These are phyloP conservation scores for Ctenosaura bakeri DNA, from an alignment of 2,797 vertebrate species.

Conservation along the genomic window DNA sequence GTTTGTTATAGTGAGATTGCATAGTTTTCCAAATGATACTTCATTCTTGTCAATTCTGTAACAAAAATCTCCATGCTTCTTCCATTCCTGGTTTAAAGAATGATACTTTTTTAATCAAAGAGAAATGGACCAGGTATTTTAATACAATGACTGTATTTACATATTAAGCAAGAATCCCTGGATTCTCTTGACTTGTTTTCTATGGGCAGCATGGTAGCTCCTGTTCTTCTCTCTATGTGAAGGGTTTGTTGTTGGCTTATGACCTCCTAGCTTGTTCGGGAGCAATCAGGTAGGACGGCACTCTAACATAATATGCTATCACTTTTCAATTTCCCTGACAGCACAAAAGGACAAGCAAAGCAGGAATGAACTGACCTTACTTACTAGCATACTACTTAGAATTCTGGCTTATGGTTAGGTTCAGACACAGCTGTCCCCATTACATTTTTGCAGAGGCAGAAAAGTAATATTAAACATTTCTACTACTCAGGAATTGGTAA, in stretches of 20 bases:
- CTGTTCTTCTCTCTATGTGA: too few species aligned
- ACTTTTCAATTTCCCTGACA: background rate
- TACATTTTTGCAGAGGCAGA: background rate
- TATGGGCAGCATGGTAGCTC: background rate
- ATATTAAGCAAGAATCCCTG: background rate
- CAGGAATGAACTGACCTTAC: background rate
- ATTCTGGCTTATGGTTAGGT: too few species aligned
- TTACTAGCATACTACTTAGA: too few species aligned
- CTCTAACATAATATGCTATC: background rate
- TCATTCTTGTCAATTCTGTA: slow-evolving; percentile 83
- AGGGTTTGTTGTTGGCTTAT: background rate
- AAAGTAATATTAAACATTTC: background rate
- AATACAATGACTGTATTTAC: background rate
- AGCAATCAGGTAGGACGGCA: background rate
- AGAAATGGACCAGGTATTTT: slow-evolving; percentile 25
- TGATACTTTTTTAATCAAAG: slow-evolving; percentile 39
- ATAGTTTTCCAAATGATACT: slow-evolving; percentile 87
- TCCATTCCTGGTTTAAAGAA: slow-evolving; percentile 86
- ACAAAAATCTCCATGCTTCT: slow-evolving; percentile 89
- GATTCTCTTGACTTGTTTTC: background rate
- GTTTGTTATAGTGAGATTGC: slow-evolving; percentile 90
- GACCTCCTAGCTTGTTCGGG: background rate
- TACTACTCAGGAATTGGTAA: background rate
- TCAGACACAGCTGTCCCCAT: background rate
- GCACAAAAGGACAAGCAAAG: background rate